Evolutionary conservation across 2,888 invertebrate species (phyloP), one percentile per base, ranked within the genome.

Genomic region (Elgonia sp.): DNA sequence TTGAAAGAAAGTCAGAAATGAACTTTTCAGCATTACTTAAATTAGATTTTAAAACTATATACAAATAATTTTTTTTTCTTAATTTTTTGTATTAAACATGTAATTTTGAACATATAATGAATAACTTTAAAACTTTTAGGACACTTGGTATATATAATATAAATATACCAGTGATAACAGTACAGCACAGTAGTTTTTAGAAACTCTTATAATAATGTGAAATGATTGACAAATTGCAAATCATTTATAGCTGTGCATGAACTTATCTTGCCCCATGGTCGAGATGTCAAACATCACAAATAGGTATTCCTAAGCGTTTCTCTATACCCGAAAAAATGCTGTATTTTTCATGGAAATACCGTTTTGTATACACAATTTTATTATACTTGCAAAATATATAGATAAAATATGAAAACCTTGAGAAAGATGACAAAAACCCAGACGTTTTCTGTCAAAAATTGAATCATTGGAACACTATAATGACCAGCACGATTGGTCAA

Each of bases 321-420:
- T 79, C 76, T 63, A 72, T 76, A 21, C 40, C 69, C 67, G 50
- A 75, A 75, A 60, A 53, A 63, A 77, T 77, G 77, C 55, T 84
- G 77, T 84, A 84, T 84, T 84, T 84, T 84, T 77, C 84, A 84
- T 84, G 84, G 12, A 29, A 70, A 77, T n/a, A n/a, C n/a, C 72
- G 37, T 84, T 77, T 79, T 84, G 63, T 84, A 79, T 72, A 77
- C 62, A 76, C 84, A 77, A 46, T 70, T 84, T 63, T 84, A 84
- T 77, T 77, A 77, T 73, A 84, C 37, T 62, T 69, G 50, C 57
- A 75, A 62, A 76, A 76, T 63, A 63, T 63, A 60, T 57, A 67
- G 53, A 50, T 53, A 50, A 63, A 53, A 46, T 3, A 37, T 2
- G n/a, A 53, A 20, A 42, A 69, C 20, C 29, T 55, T 14, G n/a